These are phyloP conservation scores for Tenthredo mesomela DNA, from an alignment of 2,888 invertebrate genomes.

Conservation along the genomic window DNA sequence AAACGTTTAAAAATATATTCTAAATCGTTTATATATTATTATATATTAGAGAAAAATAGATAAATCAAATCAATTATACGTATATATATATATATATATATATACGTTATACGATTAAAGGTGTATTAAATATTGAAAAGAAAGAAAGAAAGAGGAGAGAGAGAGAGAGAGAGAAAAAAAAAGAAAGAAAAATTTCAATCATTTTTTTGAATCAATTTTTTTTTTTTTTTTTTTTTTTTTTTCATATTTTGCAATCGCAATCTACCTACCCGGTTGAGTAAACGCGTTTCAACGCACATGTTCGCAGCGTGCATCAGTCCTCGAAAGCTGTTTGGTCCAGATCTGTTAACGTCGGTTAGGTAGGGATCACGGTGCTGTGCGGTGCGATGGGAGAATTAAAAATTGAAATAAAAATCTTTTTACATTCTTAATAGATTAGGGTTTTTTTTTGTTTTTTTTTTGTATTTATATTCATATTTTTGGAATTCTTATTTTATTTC, in stretches of 20 bases:
- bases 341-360: not conserved
- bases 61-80: too few relatives aligned
- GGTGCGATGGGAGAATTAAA: not conserved
- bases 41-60: too few relatives aligned
- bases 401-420: not conserved
- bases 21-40: too few relatives aligned
- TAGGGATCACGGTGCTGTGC: not conserved
- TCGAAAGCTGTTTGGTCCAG: not conserved
- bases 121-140: too few relatives aligned
- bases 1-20: not conserved
- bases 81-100: too few relatives aligned
- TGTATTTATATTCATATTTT: not conserved
- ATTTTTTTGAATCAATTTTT: not conserved
- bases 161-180: too few relatives aligned
- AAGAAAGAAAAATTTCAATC: too few relatives aligned
- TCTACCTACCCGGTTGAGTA: slow-evolving; percentile 4
- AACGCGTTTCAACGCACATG: not conserved
- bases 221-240: not conserved
- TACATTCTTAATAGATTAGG: not conserved
- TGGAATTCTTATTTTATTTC: not conserved
- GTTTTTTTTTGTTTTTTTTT: not conserved
- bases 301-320: not conserved
- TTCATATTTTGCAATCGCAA: not conserved
- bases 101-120: too few relatives aligned
- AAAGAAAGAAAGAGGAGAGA: too few relatives aligned